Evolutionary conservation across 2,888 invertebrate genomes (phyloP).

Genomic region (Lampropteryx suffumata): DNA sequence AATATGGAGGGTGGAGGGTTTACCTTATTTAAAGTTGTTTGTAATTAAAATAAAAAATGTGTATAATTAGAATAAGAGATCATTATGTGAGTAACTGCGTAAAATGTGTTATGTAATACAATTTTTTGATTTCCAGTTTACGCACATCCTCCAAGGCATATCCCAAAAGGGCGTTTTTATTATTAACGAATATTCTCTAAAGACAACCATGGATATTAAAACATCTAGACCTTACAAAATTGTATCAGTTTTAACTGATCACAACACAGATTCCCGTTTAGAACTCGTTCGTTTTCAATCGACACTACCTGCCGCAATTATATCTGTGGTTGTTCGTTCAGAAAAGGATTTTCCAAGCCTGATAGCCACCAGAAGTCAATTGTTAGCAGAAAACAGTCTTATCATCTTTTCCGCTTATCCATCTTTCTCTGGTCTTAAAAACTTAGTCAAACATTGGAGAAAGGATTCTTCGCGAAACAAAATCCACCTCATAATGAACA

Average conservation of each 20-base stretch:
- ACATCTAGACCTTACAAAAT: conserved; percentile 1
- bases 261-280: conserved; percentile 24
- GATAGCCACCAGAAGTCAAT: conserved; percentile 25
- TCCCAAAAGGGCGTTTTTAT: conserved; percentile 11
- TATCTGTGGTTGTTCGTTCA: conserved; percentile 31
- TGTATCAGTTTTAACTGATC: conserved; percentile 14
- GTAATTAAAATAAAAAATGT: too few relatives aligned
- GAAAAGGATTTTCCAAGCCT: conserved; percentile 35
- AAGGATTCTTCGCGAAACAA: conserved; percentile 33
- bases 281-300: conserved; percentile 36
- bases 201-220: background rate
- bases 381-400: conserved; percentile 31
- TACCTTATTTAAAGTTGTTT: too few relatives aligned
- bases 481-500: conserved; percentile 34
- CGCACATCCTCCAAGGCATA: conserved; percentile 1
- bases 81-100: too few relatives aligned
- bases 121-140: conserved; percentile 23
- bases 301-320: conserved; percentile 6
- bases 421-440: conserved; percentile 33
- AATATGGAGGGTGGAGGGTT: too few relatives aligned
- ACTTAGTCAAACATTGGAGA: conserved; percentile 40
- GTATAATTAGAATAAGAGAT: too few relatives aligned
- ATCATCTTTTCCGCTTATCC: conserved; percentile 39
- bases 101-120: too few relatives aligned
- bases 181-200: conserved; percentile 5